phyloP scores from a whole-genome alignment of 2,888 invertebrate species.

The Conchocele bisecta region DNA sequence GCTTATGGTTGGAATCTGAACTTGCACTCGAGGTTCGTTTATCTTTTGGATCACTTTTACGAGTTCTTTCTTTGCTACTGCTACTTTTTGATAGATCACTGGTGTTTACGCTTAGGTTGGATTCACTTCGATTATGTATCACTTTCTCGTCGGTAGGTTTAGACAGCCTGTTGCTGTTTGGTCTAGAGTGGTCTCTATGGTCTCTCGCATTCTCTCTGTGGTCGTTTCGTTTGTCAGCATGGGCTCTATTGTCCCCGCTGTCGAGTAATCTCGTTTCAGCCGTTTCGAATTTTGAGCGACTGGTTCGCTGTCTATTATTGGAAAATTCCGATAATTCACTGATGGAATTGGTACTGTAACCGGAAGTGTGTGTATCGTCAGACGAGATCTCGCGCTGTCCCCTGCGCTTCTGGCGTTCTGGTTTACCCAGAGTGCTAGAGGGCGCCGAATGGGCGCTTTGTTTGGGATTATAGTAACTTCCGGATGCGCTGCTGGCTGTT shows the following conservation, averaged over 20 bases:
- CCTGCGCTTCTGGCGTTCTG: conserved; percentile 43
- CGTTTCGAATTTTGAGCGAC: background rate
- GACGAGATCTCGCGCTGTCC: conserved; percentile 20
- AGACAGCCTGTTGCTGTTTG: background rate
- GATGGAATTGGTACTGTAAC: conserved; percentile 62
- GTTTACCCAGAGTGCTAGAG: conserved; percentile 33
- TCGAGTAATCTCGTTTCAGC: too few relatives aligned
- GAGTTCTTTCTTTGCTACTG: conserved; percentile 28
- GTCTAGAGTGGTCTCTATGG: background rate
- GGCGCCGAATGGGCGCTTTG: conserved; percentile 40
- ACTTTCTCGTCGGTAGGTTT: background rate
- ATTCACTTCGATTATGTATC: conserved; percentile 22
- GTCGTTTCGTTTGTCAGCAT: conserved; percentile 40
- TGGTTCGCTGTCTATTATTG: conserved; percentile 9
- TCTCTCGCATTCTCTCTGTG: background rate
- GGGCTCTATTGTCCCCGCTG: conserved; percentile 5
- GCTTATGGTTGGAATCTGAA: conserved; percentile 30
- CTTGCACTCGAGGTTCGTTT: conserved; percentile 34
- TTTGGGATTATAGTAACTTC: conserved; percentile 29
- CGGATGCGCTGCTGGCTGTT: conserved; percentile 34
- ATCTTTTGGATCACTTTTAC: conserved; percentile 19
- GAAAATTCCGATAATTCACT: conserved; percentile 65
- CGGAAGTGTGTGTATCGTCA: conserved; percentile 54
- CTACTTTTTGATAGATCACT: conserved; percentile 44
- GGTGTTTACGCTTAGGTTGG: conserved; percentile 47